Base-by-base conservation (phyloP, 2,888 invertebrate species). In the Napeogenes inachia region DNA sequence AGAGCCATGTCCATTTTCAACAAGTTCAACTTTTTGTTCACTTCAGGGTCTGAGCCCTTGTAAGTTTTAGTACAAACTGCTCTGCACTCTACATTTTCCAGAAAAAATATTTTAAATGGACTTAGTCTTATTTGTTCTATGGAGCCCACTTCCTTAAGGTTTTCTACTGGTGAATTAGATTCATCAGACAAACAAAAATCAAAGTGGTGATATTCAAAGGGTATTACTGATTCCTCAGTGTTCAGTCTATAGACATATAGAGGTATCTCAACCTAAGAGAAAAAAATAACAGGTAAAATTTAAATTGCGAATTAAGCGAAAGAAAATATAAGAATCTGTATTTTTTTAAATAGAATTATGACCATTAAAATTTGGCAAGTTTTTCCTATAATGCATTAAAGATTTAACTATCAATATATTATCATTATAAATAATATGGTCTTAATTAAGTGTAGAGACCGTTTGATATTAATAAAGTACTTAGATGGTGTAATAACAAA, bases 41-140 rank as follows among this genome's bases (percentile, higher is more conserved):
- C 92, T 12, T 93, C 93, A 0, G 92, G 81, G 70, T 93, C 92
- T 0, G 93, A 93, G 0, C 92, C 93, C 47, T 87, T 91, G 78
- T 99, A 99, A 0, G 78, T 88, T 81, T 94, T 97, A 0, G 83
- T 91, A 78, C 96, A 96, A 4, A 84, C 82, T 35, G 75, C 67
- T 60, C 87, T 84, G 80, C 96, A 95, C 8, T 90, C 90, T 38
- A 92, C 84, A 80, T 95, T 91, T 78, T 96, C 94, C 72, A 95
- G 87, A 82, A 99, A 99, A 71, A 94, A 92, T 47, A 99, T 95
- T 84, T 95, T 93, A 77, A 99, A 99, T 0, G 95, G 96, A 59
- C 99, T 98, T 0, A 98, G 96, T 60, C 98, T 92, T 78, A 99
- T 99, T 75, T 99, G 92, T 89, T 99, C 99, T n/a, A 99, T 99